phyloP scores from a whole-genome alignment of 2,888 invertebrate species.

The Cerastis leucographa region DNA sequence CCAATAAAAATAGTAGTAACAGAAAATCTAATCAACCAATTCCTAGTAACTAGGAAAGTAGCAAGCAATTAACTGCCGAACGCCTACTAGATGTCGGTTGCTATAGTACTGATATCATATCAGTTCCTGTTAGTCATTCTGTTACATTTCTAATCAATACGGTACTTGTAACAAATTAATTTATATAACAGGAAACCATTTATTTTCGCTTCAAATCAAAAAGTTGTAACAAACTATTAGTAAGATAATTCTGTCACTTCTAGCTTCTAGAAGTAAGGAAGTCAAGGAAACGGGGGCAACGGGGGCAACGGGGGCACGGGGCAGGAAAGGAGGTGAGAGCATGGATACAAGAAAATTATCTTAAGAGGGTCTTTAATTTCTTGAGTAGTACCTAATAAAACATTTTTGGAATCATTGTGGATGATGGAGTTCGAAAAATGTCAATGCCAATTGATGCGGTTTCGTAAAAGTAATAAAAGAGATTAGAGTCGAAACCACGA shows the following conservation, averaged over 20 bases:
- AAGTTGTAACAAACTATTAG: not conserved
- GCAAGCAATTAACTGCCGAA: slow-evolving; percentile 22
- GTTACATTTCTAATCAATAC: slow-evolving; percentile 43
- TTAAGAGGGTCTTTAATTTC: no score
- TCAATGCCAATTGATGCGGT: no score
- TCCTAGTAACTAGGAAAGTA: slow-evolving; percentile 7
- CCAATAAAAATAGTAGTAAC: not conserved
- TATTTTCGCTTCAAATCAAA: slow-evolving; percentile 14
- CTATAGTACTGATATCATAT: slow-evolving; percentile 59
- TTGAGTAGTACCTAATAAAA: no score
- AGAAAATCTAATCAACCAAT: slow-evolving; percentile 12
- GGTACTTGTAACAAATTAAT: slow-evolving; percentile 21
- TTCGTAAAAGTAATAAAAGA: no score
- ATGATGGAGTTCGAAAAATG: no score
- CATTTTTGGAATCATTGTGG: no score
- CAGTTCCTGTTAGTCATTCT: slow-evolving; percentile 56
- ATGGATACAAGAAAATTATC: not conserved
- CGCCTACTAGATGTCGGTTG: slow-evolving; percentile 28
- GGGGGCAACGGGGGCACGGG: no score
- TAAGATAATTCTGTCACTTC: slow-evolving; percentile 20
- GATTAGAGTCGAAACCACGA: no score
- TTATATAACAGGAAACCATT: slow-evolving; percentile 22
- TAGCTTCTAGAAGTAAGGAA: not conserved
- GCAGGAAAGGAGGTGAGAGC: not conserved
- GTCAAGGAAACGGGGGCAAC: no score